A percentile compares a stretch with the other conserved stretches of the same genome.
Evolutionary conservation across 2,113 vertebrate species (phyloP).

Genomic region (Mastomys natalensis): DNA sequence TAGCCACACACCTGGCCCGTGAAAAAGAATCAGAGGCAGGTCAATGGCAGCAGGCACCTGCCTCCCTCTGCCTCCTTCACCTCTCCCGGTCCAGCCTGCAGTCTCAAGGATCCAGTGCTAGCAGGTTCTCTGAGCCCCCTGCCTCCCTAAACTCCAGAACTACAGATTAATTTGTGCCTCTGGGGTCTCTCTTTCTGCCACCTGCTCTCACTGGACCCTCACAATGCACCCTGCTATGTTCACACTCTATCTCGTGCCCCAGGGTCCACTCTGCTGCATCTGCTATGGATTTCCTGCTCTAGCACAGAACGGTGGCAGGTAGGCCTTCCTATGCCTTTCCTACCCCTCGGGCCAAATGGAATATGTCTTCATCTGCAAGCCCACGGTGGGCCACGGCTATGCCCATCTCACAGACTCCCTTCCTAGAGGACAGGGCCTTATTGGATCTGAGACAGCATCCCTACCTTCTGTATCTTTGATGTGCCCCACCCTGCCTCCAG

Average conservation of each 20-base stretch:
- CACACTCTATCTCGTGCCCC: too few relatives aligned
- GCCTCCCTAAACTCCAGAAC: not conserved
- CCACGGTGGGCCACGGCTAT: not conserved
- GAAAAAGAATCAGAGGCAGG: not conserved
- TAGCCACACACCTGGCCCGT: constrained; percentile 94
- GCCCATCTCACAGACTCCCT: not conserved
- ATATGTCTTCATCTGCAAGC: not conserved
- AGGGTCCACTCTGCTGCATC: not conserved
- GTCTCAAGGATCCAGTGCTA: not conserved
- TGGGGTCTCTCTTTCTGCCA: not conserved
- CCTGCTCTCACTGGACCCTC: not conserved
- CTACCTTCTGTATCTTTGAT: not conserved
- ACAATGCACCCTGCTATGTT: not conserved
- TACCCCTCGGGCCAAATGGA: not conserved
- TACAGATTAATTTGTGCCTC: not conserved
- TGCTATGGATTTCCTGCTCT: not conserved
- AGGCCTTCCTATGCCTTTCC: not conserved
- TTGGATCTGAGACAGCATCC: not conserved
- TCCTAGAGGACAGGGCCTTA: not conserved
- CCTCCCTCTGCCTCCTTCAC: not conserved
- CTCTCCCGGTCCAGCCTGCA: not conserved
- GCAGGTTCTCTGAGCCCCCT: not conserved
- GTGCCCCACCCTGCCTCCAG: not conserved
- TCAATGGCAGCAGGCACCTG: not conserved
- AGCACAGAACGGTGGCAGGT: not conserved